These are phyloP conservation scores for Drosophila navojoa DNA, from an alignment of 1,140 invertebrate genomes.

Conservation along the genomic window DNA sequence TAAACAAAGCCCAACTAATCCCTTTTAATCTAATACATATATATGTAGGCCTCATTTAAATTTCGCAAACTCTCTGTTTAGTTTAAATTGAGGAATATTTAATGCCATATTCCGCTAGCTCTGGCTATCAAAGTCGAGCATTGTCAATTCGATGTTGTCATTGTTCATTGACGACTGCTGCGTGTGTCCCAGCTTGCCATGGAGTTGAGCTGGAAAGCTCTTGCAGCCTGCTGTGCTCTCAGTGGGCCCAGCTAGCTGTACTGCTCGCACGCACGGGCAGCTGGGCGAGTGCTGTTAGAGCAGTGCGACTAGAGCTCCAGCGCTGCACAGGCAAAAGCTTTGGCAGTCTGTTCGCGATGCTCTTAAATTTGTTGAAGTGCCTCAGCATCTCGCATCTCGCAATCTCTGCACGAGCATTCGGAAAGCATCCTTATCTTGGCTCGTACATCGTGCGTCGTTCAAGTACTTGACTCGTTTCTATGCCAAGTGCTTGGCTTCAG, in stretches of 20 bases:
- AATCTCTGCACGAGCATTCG: constrained; percentile 19
- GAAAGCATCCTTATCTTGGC: constrained; percentile 32
- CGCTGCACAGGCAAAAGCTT: constrained; percentile 31
- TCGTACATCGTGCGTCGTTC: constrained; percentile 27
- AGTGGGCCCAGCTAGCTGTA: not conserved
- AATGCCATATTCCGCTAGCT: not conserved
- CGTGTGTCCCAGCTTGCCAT: not conserved
- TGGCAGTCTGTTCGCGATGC: not conserved
- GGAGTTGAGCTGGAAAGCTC: constrained; percentile 23
- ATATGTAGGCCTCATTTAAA: too few species aligned
- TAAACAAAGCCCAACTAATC: not conserved
- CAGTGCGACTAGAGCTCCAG: constrained; percentile 21
- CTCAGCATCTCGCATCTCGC: constrained; percentile 37
- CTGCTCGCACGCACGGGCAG: constrained; percentile 16
- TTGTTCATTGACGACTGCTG: constrained; percentile 20
- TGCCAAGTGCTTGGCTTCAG: constrained; percentile 33
- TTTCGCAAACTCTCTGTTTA: not conserved
- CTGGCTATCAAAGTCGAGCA: not conserved
- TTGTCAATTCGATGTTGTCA: constrained; percentile 12
- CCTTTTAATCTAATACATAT: too few species aligned
- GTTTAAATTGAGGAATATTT: not conserved
- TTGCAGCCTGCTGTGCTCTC: constrained; percentile 35
- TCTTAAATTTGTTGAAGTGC: constrained; percentile 46
- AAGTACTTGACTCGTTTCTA: constrained; percentile 21
- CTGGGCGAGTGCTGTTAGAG: constrained; percentile 12